Percentiles rank a stretch among this genome's conserved stretches.
Conservation (phyloP, 2,888 invertebrate genomes). For the Temnothorax unifasciatus region DNA sequence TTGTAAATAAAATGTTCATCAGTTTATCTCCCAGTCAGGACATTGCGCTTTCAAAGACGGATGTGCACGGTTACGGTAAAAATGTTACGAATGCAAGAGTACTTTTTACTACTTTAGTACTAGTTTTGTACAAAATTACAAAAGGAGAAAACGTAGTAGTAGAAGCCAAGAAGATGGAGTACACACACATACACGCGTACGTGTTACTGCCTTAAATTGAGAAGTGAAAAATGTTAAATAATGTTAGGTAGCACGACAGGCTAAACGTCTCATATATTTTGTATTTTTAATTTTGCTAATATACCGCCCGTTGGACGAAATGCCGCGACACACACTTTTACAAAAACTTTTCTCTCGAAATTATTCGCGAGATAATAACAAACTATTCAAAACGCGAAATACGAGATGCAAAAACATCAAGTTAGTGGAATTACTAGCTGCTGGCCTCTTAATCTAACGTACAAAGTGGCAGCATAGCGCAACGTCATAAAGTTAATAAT, state of each 20-base stretch:
- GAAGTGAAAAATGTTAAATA: not conserved
- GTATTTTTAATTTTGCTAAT: constrained; percentile 23
- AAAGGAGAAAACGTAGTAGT: not conserved
- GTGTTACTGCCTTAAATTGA: not conserved
- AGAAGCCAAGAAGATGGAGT: not conserved
- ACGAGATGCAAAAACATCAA: not conserved
- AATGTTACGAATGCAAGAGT: constrained; percentile 10
- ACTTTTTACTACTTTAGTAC: constrained; percentile 26
- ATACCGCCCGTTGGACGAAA: not conserved
- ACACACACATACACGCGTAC: not conserved
- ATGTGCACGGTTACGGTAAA: constrained; percentile 11
- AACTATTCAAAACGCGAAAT: not conserved
- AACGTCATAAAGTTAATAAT: too few relatives aligned
- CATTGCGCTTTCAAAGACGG: constrained; percentile 9
- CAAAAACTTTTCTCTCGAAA: not conserved
- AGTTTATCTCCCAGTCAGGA: constrained; percentile 22
- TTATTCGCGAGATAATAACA: not conserved
- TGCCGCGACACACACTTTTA: not conserved
- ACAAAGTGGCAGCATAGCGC: too few relatives aligned
- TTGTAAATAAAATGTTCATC: constrained; percentile 36
- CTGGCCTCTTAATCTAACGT: too few relatives aligned
- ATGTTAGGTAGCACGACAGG: not conserved
- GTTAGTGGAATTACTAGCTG: too few relatives aligned
- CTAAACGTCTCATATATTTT: constrained; percentile 27
- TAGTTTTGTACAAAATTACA: not conserved